Base-by-base conservation (phyloP, 2,113 vertebrate species). In the Coregonus clupeaformis region DNA sequence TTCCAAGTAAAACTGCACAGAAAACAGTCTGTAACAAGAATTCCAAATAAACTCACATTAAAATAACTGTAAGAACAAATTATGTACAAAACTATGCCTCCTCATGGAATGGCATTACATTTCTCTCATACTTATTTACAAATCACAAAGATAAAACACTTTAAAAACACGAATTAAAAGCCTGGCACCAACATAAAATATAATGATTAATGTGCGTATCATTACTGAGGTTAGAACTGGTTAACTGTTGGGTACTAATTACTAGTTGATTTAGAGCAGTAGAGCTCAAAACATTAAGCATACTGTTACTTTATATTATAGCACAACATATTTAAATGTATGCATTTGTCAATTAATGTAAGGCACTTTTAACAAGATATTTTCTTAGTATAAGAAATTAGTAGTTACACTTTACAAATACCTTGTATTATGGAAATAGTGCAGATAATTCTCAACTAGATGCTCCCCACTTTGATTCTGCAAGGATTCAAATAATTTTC, bases 381-480 rank as follows among this genome's bases (percentile, higher is more conserved):
- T 80, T 92, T 90, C 91, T 92, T 93, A 93, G 93, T 91, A 86
- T 93, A 94, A 92, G 91, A 92, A 92, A 92, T 76, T 73, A 42
- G 68, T 47, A 27, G 29, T 16, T 7, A 70, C 6, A 55, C 7
- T 18, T 27, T 25, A 69, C 22, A 69, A 18, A 70, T 14, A 45
- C 22, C 9, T 52, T 70, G 9, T 25, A 27, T 55, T 29, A 27
- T 29, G 13, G 6, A 7, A 32, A 67, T 22, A 16, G 6, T 49
- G 36, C 6, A 52, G 24, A 52, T 47, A 25, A 70, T 6, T 24
- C 32, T 69, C 42, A 20, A 20, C 29, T 67, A 16, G 18, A 36
- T 69, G 11, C 22, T 52, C 11, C n/a, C 5, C 13, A 69, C 68
- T 55, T 24, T 18, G 6, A 32, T 36, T 20, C 42, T 47, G 9